Conservation (phyloP, 1,140 invertebrate genomes). For the Aradophagus sp. region DNA sequence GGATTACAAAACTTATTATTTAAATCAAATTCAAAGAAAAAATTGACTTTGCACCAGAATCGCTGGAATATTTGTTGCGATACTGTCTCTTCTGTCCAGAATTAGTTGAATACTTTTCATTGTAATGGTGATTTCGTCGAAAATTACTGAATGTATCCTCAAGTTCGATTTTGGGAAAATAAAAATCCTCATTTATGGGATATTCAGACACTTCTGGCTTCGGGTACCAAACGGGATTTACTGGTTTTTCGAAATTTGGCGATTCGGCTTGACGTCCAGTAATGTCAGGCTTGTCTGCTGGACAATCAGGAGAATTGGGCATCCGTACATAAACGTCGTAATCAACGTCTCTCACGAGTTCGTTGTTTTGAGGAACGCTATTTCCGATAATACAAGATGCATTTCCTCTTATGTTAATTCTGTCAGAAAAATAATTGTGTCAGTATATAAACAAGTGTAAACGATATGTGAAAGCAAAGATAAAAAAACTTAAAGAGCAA, state of each 20-base stretch:
- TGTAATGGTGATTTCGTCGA: neutral
- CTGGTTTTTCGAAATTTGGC: conserved; percentile 3
- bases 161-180: conserved; percentile 6
- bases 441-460: too few species aligned
- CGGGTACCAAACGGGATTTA: conserved; percentile 3
- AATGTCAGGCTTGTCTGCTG: conserved; percentile 24
- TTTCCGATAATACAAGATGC: conserved; percentile 77
- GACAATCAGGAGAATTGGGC: conserved; percentile 52
- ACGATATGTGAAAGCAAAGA: too few species aligned
- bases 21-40: too few species aligned
- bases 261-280: conserved; percentile 5
- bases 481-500: too few species aligned
- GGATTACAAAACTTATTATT: too few species aligned
- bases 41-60: conserved; percentile 14
- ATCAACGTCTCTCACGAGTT: conserved; percentile 75
- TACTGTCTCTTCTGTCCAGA: too few species aligned
- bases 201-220: neutral
- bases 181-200: neutral
- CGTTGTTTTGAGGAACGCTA: conserved; percentile 64
- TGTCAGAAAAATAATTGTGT: conserved; percentile 53
- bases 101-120: conserved; percentile 5
- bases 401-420: conserved; percentile 78
- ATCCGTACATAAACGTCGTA: conserved; percentile 78
- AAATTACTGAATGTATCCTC: conserved; percentile 3
- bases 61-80: too few species aligned